Conservation (phyloP, 2,888 invertebrate genomes). For the Helobdella robusta region DNA sequence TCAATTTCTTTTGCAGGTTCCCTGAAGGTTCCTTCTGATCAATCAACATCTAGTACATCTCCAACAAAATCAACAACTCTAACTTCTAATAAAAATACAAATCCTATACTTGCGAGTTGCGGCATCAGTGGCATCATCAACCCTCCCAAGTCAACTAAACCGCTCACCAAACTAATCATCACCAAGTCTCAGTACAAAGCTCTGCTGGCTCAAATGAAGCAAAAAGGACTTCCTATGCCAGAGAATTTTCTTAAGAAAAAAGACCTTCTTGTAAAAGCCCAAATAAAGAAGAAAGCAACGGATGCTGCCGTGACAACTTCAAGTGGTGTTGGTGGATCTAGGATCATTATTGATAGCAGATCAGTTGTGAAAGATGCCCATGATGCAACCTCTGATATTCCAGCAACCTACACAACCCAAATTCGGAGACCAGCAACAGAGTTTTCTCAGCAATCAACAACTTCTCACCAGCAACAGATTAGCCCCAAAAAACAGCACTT, state of each 20-base stretch:
- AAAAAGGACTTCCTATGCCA: conserved; percentile 6
- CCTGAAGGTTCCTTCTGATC: too few relatives aligned
- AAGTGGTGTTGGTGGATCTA: not conserved
- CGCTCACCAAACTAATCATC: conserved; percentile 1
- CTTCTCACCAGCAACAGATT: too few relatives aligned
- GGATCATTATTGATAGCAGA: not conserved
- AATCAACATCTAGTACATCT: too few relatives aligned
- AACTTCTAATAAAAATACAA: too few relatives aligned
- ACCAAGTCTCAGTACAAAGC: conserved; percentile 17
- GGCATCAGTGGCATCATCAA: too few relatives aligned
- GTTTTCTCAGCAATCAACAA: too few relatives aligned
- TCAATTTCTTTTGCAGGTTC: too few relatives aligned
- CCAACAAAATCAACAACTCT: too few relatives aligned
- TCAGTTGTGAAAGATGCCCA: not conserved
- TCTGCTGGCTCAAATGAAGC: conserved; percentile 5
- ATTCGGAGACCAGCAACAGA: not conserved
- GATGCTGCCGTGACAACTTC: not conserved
- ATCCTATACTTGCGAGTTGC: too few relatives aligned
- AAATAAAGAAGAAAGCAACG: not conserved
- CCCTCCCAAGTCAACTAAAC: not conserved
- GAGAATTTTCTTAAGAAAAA: not conserved
- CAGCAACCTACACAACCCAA: not conserved
- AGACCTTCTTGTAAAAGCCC: not conserved
- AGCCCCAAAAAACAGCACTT: too few relatives aligned
- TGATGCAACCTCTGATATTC: not conserved